Conservation (phyloP, 2,888 invertebrate genomes). For the Aspidapion aeneum region DNA sequence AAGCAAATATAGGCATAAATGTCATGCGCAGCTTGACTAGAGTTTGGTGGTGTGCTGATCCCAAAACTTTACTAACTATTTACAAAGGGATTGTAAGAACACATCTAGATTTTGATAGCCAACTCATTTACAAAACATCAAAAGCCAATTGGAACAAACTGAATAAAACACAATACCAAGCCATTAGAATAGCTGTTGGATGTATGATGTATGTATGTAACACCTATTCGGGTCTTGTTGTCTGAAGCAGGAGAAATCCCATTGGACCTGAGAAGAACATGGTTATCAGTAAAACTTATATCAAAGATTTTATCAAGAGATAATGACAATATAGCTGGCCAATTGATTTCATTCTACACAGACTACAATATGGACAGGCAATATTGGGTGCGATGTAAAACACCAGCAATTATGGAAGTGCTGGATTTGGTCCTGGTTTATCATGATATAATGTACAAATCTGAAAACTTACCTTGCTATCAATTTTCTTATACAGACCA, state of each 20-base stretch:
- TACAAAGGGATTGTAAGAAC: slow-evolving; percentile 16
- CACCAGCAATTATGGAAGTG: not conserved
- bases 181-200: slow-evolving; percentile 7
- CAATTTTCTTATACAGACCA: no score
- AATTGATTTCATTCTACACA: no score
- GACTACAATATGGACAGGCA: no score
- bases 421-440: not conserved
- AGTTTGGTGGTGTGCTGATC: slow-evolving; percentile 20
- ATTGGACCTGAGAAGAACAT: no score
- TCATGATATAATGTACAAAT: not conserved
- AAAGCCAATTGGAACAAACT: not conserved
- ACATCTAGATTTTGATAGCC: slow-evolving; percentile 17
- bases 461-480: not conserved
- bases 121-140: not conserved
- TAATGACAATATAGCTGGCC: not conserved
- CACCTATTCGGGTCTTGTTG: slow-evolving; percentile 13
- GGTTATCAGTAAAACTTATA: slow-evolving; percentile 11
- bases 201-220: slow-evolving; percentile 20
- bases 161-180: slow-evolving; percentile 1
- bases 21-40: slow-evolving; percentile 14
- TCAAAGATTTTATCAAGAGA: not conserved
- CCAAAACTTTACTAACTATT: slow-evolving; percentile 6
- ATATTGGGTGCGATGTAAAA: no score
- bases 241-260: no score
- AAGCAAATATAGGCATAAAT: slow-evolving; percentile 16